Conservation (phyloP, 2,797 vertebrate species). For the Trachops cirrhosus region DNA sequence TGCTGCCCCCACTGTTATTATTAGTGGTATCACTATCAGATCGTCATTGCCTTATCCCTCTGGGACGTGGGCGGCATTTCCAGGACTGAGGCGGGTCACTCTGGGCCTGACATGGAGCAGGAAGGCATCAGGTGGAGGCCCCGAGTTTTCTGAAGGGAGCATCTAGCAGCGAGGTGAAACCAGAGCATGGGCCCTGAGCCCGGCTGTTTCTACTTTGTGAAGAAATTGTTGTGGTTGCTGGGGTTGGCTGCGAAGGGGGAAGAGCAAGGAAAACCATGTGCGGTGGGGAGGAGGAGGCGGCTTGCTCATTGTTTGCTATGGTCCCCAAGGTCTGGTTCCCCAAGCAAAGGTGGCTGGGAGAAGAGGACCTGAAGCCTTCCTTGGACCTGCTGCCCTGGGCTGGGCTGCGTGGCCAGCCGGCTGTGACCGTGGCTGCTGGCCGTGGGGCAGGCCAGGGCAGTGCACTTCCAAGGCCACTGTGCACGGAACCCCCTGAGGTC, state of each 20-base stretch:
- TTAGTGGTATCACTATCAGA: neutral
- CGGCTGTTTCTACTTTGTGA: slow-evolving; percentile 38
- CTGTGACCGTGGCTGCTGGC: neutral
- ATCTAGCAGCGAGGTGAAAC: neutral
- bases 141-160: neutral
- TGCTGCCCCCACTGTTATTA: neutral
- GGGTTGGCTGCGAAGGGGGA: neutral
- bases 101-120: neutral
- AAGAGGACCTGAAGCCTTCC: neutral
- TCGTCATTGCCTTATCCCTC: neutral
- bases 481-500: neutral
- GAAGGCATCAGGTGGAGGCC: neutral
- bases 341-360: neutral
- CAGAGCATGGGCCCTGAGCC: rapidly evolving
- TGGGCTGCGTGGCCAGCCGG: neutral
- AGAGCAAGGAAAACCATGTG: neutral
- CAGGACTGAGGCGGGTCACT: neutral
- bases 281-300: neutral
- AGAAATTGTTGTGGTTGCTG: neutral
- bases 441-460: neutral
- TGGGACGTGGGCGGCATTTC: neutral
- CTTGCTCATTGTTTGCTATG: neutral
- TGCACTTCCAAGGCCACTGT: rapidly evolving
- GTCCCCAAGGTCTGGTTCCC: neutral
- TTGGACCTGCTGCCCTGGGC: neutral